Evolutionary conservation across 2,888 invertebrate genomes (phyloP).

Genomic region (Calephelis perditalis): DNA sequence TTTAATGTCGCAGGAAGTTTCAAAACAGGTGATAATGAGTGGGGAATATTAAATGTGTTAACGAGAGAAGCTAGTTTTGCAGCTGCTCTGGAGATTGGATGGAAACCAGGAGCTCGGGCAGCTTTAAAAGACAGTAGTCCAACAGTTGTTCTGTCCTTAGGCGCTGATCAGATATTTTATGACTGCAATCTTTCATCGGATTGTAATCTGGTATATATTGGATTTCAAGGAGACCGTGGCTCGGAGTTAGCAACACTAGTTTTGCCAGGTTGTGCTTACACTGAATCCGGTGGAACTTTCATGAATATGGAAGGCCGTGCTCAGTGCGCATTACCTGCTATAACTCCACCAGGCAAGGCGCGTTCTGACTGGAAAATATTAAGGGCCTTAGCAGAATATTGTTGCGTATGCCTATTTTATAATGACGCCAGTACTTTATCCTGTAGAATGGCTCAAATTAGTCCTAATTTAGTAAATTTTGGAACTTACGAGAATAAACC

Average conservation of each 20-base stretch:
- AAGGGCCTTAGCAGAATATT: conserved; percentile 58
- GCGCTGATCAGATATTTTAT: conserved; percentile 92
- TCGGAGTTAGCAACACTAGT: conserved; percentile 93
- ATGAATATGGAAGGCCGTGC: conserved; percentile 98
- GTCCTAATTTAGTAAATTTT: conserved; percentile 51
- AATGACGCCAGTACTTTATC: conserved; percentile 43
- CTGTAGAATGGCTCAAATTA: conserved; percentile 51
- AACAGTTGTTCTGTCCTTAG: conserved; percentile 90
- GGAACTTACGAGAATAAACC: conserved; percentile 48
- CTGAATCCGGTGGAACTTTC: conserved; percentile 95
- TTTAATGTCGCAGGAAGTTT: conserved; percentile 30
- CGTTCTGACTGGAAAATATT: conserved; percentile 99
- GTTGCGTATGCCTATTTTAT: conserved; percentile 46
- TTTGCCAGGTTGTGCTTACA: conserved; percentile 97
- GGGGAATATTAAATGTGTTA: conserved; percentile 88
- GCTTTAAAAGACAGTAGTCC: conserved; percentile 81
- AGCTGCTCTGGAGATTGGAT: conserved; percentile 97
- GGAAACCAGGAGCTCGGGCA: conserved; percentile 83
- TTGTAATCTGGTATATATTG: conserved; percentile 91
- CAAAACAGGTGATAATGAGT: conserved; percentile 30
- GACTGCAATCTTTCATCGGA: conserved; percentile 85
- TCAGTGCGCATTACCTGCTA: conserved; percentile 91
- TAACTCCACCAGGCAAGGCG: conserved; percentile 94
- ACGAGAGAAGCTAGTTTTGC: conserved; percentile 95
- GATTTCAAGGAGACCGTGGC: conserved; percentile 97